phyloP scores from a whole-genome alignment of 2,113 vertebrate genomes.

The Nothocercus nigrocapillus region DNA sequence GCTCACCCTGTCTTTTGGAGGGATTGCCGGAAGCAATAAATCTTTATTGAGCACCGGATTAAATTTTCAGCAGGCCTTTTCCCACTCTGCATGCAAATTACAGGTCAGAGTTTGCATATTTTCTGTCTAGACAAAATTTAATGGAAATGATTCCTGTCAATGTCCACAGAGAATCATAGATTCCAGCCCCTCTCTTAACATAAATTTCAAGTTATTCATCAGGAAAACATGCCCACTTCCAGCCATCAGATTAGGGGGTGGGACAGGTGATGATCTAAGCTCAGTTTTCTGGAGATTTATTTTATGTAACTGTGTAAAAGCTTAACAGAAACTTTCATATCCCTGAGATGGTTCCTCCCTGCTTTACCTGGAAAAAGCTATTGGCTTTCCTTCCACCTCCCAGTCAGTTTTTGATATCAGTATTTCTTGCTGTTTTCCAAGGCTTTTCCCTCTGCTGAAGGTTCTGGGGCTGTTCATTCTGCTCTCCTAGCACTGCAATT shows the following conservation, averaged over 20 bases:
- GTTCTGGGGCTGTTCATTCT: rapidly evolving
- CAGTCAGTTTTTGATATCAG: background rate
- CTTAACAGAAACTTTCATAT: slow-evolving; percentile 18
- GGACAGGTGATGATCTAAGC: slow-evolving; percentile 40
- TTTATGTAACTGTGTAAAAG: background rate
- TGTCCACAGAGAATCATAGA: background rate
- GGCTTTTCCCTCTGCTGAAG: background rate
- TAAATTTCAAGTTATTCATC: background rate
- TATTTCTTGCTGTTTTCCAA: background rate
- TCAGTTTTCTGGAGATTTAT: slow-evolving; percentile 22
- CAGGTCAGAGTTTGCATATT: background rate
- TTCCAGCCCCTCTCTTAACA: background rate
- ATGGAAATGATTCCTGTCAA: background rate
- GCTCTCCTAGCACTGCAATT: background rate
- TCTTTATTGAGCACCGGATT: background rate
- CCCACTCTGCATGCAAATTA: background rate
- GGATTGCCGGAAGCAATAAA: background rate
- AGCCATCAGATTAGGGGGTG: slow-evolving; percentile 11
- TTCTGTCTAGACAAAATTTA: background rate
- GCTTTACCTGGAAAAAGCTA: background rate
- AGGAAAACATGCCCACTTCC: background rate
- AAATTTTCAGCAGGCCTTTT: background rate
- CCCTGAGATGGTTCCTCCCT: background rate
- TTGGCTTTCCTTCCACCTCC: background rate
- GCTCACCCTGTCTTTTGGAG: background rate